Percentiles rank a stretch among this genome's conserved stretches.
Evolutionary conservation across 2,113 vertebrate species (phyloP).

Genomic region (Gnathonemus longibarbis): DNA sequence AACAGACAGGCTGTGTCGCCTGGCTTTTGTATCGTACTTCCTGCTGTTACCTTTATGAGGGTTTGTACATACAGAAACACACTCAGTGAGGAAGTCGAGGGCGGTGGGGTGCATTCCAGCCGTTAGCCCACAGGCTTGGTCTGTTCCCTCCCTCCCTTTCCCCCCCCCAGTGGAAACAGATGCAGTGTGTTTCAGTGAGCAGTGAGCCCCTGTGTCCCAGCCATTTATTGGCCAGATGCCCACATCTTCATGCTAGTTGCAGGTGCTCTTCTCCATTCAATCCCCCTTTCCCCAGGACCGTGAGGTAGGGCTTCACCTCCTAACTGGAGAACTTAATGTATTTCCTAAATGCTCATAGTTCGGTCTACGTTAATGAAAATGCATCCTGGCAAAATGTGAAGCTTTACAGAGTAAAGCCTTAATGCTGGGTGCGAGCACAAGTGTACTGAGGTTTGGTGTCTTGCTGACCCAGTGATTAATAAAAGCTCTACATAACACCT

Average conservation of each 20-base stretch:
- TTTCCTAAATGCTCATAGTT: not conserved
- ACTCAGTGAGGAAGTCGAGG: not conserved
- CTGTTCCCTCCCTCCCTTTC: not conserved
- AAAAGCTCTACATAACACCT: not conserved
- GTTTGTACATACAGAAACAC: not conserved
- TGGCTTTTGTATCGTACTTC: not conserved
- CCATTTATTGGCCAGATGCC: not conserved
- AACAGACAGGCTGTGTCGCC: not conserved
- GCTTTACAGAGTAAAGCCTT: not conserved
- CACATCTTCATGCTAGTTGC: not conserved
- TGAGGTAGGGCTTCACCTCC: not conserved
- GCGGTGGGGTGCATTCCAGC: not conserved
- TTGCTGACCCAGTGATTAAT: not conserved
- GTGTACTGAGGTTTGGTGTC: not conserved
- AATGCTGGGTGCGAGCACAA: not conserved
- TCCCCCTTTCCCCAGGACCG: not conserved
- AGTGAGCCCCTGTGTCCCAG: not conserved
- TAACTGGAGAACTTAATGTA: not conserved
- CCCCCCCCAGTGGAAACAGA: constrained; percentile 2
- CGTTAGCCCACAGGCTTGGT: not conserved
- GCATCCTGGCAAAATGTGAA: not conserved
- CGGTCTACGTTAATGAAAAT: not conserved
- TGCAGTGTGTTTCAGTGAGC: not conserved
- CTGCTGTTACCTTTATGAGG: not conserved
- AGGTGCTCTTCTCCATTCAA: not conserved